Conservation (phyloP, 2,113 vertebrate species). For the Morone saxatilis region DNA sequence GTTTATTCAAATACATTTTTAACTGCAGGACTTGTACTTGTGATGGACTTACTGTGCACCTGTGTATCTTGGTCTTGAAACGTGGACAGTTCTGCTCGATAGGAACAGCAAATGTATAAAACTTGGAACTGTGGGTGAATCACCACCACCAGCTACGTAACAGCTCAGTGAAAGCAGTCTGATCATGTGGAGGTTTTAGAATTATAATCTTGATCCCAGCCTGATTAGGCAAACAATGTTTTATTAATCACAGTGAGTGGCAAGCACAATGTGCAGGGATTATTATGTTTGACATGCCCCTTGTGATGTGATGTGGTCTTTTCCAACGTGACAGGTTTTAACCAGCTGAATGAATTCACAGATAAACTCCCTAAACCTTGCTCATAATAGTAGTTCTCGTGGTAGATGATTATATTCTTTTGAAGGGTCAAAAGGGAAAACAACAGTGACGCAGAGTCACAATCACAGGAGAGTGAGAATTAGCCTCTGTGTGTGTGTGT, state of each 20-base stretch:
- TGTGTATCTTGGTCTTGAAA: background rate
- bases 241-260: constrained; percentile 29
- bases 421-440: constrained; percentile 35
- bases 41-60: background rate
- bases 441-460: constrained; percentile 39
- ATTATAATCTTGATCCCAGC: constrained; percentile 43
- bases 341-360: constrained; percentile 15
- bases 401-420: constrained; percentile 16
- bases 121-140: background rate
- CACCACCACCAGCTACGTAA: background rate
- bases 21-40: background rate
- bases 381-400: constrained; percentile 16
- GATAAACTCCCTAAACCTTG: constrained; percentile 31
- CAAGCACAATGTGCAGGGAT: constrained; percentile 40
- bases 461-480: constrained; percentile 33
- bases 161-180: constrained; percentile 24
- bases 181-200: constrained; percentile 44
- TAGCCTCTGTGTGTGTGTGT: constrained; percentile 5
- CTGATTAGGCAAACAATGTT: constrained; percentile 50
- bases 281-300: constrained; percentile 45
- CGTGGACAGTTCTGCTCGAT: background rate
- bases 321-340: constrained; percentile 47
- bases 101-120: background rate
- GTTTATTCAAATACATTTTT: too few species aligned
- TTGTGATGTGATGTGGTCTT: constrained; percentile 32